Percentiles rank a stretch among this genome's conserved stretches.
These are phyloP conservation scores for Anser cygnoides DNA, from an alignment of 2,113 vertebrate genomes.

Conservation along the genomic window DNA sequence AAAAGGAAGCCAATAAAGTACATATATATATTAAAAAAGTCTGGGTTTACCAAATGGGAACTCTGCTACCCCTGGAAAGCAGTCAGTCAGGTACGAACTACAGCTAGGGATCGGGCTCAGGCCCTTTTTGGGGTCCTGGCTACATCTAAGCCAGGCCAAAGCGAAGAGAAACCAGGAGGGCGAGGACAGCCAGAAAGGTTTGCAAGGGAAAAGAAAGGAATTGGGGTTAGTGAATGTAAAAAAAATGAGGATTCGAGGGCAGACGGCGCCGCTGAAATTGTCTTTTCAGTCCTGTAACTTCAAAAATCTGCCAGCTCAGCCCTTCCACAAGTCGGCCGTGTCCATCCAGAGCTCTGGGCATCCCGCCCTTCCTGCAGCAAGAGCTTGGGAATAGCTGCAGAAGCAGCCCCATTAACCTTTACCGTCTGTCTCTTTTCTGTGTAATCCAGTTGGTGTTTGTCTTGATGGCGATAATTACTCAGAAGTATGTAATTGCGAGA, in stretches of 20 bases:
- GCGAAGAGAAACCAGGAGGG: background rate
- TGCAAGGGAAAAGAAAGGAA: background rate
- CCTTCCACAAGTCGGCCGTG: background rate
- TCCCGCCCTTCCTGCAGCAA: background rate
- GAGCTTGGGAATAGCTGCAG: background rate
- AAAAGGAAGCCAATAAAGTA: background rate
- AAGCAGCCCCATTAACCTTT: slow-evolving; percentile 3
- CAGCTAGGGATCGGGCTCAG: background rate
- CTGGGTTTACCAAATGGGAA: background rate
- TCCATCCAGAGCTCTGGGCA: background rate
- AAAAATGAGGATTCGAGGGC: background rate
- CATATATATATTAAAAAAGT: background rate
- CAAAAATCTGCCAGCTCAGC: background rate
- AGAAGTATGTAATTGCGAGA: slow-evolving; percentile 23
- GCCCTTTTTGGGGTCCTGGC: background rate
- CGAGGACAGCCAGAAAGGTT: background rate
- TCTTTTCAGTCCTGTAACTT: background rate
- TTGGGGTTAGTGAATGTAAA: fast-evolving
- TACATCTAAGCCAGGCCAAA: background rate
- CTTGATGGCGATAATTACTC: slow-evolving; percentile 21
- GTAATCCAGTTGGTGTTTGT: slow-evolving; percentile 48
- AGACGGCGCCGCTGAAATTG: background rate
- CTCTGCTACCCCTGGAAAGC: background rate
- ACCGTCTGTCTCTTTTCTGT: background rate
- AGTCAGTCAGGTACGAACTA: fast-evolving